Conservation (phyloP, 2,113 vertebrate genomes). For the Hippolais icterina region DNA sequence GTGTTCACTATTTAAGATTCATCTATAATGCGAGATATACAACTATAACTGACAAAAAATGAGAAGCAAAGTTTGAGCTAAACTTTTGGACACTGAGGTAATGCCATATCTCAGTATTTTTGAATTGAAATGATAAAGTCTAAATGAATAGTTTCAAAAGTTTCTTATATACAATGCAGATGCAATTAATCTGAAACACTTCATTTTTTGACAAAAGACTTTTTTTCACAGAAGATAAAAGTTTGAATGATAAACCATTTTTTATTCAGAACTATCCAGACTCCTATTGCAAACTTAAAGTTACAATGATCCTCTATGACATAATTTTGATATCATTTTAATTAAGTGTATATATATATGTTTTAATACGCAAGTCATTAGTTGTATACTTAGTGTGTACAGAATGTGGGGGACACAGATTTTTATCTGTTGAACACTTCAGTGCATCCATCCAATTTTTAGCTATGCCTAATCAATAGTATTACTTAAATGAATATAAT, state of each 20-base stretch:
- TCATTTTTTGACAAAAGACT: background rate
- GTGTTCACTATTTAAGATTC: background rate
- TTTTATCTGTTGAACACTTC: background rate
- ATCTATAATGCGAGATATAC: background rate
- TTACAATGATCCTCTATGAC: background rate
- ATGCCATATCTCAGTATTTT: background rate
- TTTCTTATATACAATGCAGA: background rate
- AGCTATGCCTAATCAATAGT: background rate
- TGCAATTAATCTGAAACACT: background rate
- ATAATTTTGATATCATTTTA: background rate
- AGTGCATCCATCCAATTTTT: background rate
- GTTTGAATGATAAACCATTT: background rate
- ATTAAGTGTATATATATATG: background rate
- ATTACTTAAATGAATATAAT: background rate
- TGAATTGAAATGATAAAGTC: background rate
- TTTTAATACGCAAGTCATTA: background rate
- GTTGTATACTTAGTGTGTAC: background rate
- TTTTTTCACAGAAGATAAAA: background rate
- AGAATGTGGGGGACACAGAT: background rate
- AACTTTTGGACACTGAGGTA: background rate
- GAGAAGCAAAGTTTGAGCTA: background rate
- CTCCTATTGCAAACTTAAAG: background rate
- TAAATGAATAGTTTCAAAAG: background rate
- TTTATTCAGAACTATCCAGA: background rate
- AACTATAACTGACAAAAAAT: background rate